Evolutionary conservation across 1,140 invertebrate genomes (phyloP).

Genomic region (Bradysia coprophila): DNA sequence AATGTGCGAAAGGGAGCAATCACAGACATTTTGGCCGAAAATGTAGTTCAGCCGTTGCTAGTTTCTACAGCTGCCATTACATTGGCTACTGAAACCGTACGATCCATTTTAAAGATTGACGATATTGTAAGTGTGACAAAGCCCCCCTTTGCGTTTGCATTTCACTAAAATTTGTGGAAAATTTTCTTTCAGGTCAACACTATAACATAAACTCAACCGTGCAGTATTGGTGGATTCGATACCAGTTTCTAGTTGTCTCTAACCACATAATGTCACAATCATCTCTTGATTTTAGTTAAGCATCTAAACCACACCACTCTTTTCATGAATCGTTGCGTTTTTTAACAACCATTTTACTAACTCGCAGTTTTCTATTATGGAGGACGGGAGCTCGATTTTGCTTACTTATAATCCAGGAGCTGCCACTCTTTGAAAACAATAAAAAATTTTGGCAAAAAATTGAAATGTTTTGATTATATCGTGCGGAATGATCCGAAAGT

Average conservation of each 20-base stretch:
- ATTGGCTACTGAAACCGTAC: conserved; percentile 90
- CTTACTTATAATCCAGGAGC: too few relatives aligned
- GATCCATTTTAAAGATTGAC: conserved; percentile 97
- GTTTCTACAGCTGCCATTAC: conserved; percentile 88
- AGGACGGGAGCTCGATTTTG: too few relatives aligned
- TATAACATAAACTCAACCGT: conserved; percentile 11
- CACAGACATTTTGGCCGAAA: conserved; percentile 92
- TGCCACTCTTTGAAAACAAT: too few relatives aligned
- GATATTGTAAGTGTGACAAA: conserved; percentile 62
- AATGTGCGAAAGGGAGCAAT: conserved; percentile 94
- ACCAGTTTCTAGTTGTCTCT: neutral
- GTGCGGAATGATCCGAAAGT: too few relatives aligned
- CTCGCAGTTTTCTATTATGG: too few relatives aligned
- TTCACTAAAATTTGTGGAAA: neutral
- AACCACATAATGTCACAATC: neutral
- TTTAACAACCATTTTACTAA: too few relatives aligned
- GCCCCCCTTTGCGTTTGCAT: too few relatives aligned
- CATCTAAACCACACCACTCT: neutral
- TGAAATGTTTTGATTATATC: too few relatives aligned
- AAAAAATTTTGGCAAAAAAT: too few relatives aligned
- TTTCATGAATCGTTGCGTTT: neutral
- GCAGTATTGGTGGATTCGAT: neutral
- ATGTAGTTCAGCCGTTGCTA: conserved; percentile 92
- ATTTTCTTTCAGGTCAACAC: conserved; percentile 15
- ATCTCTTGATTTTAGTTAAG: neutral